Evolutionary conservation across 2,888 invertebrate species (phyloP), one percentile per base, ranked within the genome.

Genomic region (Lepetodrilus schrolli): DNA sequence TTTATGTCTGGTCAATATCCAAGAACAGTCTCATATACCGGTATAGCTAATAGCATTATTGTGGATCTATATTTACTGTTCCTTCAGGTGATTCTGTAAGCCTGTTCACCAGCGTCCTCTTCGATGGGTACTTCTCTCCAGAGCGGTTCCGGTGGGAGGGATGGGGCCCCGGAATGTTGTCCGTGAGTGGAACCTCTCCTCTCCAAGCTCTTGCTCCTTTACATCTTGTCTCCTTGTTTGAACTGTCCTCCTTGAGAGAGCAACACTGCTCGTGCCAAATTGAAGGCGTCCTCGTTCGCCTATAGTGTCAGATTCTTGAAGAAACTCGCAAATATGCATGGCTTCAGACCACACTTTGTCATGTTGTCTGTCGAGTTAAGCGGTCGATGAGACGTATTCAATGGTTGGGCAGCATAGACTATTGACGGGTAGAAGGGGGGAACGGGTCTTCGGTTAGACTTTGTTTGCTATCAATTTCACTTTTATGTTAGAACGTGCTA

Each of bases 51-150:
- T n/a, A n/a, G n/a, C n/a, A n/a, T n/a, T n/a, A n/a, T n/a, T n/a
- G n/a, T n/a, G n/a, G n/a, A n/a, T n/a, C n/a, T n/a, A n/a, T n/a
- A n/a, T 17, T 10, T 43, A 4, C n/a, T 17, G 23, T 13, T 8
- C 26, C 51, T 74, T 1, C 76, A 90, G 90, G 88, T 17, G 78
- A 79, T 74, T 84, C 82, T 38, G 86, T 88, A 2, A 82, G 89
- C 82, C 91, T 98, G 5, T 96, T 98, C 85, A 96, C 96, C 0
- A 95, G 96, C 0, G 94, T 94, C 0, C 91, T 89, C 75, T 97
- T 80, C 70, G 85, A 84, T 75, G 86, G 85, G 1, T 90, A 90
- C 73, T 82, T 83, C 17, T 85, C 89, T 0, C 98, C 98, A 0
- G 92, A 93, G 4, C 97, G 97, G 0, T 98, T 97, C 90, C 98